These are phyloP conservation scores for Mesocentrotus franciscanus DNA, from an alignment of 53 echinoderm and acorn worm genomes.

Conservation along the genomic window DNA sequence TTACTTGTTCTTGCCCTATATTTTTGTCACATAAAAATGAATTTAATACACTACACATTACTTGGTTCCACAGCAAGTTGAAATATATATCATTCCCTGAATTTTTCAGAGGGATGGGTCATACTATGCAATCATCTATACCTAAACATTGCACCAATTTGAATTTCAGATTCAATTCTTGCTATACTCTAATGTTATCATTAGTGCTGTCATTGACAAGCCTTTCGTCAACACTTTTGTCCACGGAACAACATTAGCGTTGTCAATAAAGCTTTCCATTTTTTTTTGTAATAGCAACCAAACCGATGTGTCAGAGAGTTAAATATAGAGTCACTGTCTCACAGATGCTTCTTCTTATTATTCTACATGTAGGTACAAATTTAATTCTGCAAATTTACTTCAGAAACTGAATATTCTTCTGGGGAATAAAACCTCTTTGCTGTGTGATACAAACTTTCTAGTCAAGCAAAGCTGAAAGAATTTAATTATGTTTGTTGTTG, in stretches of 20 bases:
- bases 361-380: no score
- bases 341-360: no score
- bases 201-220: not conserved
- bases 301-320: no score
- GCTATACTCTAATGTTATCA: not conserved
- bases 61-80: not conserved
- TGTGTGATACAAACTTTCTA: not conserved
- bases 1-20: not conserved
- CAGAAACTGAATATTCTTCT: not conserved
- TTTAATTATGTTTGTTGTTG: not conserved
- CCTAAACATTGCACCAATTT: not conserved
- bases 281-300: no score
- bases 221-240: not conserved
- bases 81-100: not conserved
- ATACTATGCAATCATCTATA: not conserved
- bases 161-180: not conserved
- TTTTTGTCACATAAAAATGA: not conserved
- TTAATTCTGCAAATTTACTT: not conserved
- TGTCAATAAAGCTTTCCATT: no score
- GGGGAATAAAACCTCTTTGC: not conserved
- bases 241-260: not conserved
- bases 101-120: not conserved
- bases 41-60: not conserved
- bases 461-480: not conserved
- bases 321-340: no score